A percentile compares a stretch with the other conserved stretches of the same genome.
These are phyloP conservation scores for Macrophya annulata DNA, from an alignment of 2,888 invertebrate species.

Conservation along the genomic window DNA sequence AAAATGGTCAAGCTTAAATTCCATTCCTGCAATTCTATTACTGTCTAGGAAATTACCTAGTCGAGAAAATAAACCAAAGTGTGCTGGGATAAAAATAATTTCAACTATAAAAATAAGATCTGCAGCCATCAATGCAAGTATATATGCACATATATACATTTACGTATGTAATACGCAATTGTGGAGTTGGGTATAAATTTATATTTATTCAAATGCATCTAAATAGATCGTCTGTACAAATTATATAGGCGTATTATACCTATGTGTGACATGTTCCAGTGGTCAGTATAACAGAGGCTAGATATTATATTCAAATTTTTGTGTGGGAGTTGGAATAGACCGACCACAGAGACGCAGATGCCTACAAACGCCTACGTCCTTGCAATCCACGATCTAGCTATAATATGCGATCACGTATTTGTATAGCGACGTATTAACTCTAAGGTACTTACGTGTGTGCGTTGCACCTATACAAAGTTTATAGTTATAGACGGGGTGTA, in stretches of 20 bases:
- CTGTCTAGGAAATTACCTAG: no score
- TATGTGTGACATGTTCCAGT: neutral
- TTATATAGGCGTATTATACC: neutral
- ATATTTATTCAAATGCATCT: neutral
- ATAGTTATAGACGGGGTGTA: neutral
- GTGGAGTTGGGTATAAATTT: neutral
- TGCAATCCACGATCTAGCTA: neutral
- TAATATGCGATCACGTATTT: neutral
- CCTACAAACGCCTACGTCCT: slow-evolving; percentile 11
- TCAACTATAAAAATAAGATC: no score
- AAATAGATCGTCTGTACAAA: neutral
- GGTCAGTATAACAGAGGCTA: neutral
- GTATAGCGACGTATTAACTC: neutral
- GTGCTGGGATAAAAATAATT: no score
- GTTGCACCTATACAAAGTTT: neutral
- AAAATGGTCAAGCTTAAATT: no score
- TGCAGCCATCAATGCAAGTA: no score
- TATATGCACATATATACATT: no score
- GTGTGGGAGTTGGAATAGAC: slow-evolving; percentile 3
- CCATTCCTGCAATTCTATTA: no score
- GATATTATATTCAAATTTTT: slow-evolving; percentile 1
- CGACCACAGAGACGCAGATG: slow-evolving; percentile 1
- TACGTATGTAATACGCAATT: no score
- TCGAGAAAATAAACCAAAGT: no score
- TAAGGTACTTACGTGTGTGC: no score